Evolutionary conservation across 1,140 invertebrate genomes (phyloP).

Genomic region (Lysiphlebus fabarum): DNA sequence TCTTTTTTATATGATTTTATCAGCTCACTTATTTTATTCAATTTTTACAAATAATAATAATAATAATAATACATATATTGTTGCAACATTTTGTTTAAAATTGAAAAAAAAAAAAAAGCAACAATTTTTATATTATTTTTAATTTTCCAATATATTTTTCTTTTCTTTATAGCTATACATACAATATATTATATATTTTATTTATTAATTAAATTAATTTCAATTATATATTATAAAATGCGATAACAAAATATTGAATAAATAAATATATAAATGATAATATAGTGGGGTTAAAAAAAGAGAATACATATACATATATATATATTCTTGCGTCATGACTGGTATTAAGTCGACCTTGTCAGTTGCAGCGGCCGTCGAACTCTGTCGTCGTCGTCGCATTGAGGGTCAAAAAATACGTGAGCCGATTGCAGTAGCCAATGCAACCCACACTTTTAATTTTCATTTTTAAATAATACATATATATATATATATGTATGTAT

Average conservation of each 20-base stretch:
- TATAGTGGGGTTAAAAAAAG: conserved; percentile 2
- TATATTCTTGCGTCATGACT: conserved; percentile 30
- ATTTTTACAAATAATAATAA: not conserved
- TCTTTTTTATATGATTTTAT: conserved; percentile 14
- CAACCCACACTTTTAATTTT: not conserved
- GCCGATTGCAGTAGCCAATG: conserved; percentile 27
- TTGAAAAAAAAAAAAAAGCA: too few species aligned
- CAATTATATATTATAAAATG: not conserved
- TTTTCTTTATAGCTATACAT: too few species aligned
- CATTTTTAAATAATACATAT: not conserved
- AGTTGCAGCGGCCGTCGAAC: conserved; percentile 36
- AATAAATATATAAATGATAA: not conserved
- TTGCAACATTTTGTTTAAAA: too few species aligned
- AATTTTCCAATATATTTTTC: too few species aligned
- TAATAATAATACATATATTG: too few species aligned
- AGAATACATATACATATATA: not conserved
- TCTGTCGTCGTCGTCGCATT: conserved; percentile 31
- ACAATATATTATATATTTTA: too few species aligned
- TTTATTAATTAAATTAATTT: conserved; percentile 11
- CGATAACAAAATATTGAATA: too few species aligned
- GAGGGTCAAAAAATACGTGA: conserved; percentile 40
- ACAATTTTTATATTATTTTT: too few species aligned
- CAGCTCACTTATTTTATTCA: conserved; percentile 3
- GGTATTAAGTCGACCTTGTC: conserved; percentile 31
- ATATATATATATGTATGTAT: not conserved